Conservation (phyloP, 2,888 invertebrate species). For the Caradrina clavipalpis region DNA sequence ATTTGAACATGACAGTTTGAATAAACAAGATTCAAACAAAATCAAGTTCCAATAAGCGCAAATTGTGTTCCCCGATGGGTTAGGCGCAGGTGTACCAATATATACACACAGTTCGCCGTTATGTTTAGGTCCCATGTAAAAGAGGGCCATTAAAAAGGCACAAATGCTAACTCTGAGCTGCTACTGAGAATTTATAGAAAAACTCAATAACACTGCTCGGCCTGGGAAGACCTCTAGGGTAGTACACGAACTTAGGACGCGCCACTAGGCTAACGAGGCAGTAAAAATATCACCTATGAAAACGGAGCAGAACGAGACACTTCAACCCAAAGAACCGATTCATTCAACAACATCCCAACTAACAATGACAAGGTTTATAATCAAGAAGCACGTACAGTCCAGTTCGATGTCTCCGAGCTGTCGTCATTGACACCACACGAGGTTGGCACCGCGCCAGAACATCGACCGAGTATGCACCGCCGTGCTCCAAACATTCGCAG, state of each 20-base stretch:
- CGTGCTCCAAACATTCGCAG: constrained; percentile 44
- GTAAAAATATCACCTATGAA: neutral
- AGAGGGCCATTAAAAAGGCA: too few species aligned
- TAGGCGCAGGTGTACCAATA: too few species aligned
- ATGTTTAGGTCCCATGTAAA: too few species aligned
- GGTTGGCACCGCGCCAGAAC: constrained; percentile 41
- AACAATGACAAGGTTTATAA: neutral
- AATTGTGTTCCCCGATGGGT: too few species aligned
- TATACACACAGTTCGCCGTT: too few species aligned
- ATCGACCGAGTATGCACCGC: constrained; percentile 19
- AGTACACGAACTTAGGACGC: too few species aligned
- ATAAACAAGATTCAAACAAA: neutral
- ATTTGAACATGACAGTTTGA: neutral
- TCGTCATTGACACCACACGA: constrained; percentile 36
- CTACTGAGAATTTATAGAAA: too few species aligned
- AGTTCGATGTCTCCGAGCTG: constrained; percentile 28
- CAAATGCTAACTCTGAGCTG: too few species aligned
- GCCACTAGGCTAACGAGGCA: too few species aligned
- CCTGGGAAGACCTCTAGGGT: too few species aligned
- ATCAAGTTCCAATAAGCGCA: neutral
- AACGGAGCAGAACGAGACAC: neutral
- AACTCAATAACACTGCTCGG: too few species aligned
- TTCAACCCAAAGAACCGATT: neutral
- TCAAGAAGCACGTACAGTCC: neutral
- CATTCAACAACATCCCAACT: neutral